Base-by-base conservation (phyloP, 2,888 invertebrate genomes). In the Drosophila nigritarsus region DNA sequence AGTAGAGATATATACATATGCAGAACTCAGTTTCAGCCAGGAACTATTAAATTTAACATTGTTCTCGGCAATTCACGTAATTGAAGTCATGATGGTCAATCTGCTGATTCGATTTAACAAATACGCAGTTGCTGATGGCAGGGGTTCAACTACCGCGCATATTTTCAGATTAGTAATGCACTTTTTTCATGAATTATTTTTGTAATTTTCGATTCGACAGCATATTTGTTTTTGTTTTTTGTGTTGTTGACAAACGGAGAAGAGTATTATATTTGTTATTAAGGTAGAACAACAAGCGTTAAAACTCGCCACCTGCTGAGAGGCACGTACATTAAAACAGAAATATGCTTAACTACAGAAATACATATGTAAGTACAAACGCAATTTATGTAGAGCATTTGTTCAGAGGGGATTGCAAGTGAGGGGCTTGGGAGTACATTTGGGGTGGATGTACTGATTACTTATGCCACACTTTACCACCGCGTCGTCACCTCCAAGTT, bases 251-350 rank as follows among this genome's bases (percentile, higher is more conserved):
- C 71, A 51, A 68, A 66, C 69, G 80, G 67, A 69, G 68, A 64
- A 67, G 59, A 56, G 66, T 24, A 24, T 38, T 55, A 55, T 66
- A 55, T 54, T 71, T 54, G 62, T 66, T 75, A 30, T 50, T 67
- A 42, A 64, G 67, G 64, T 61, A 65, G 71, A 67, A 61, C 66
- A 66, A 73, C 66, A 69, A 67, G 55, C 66, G 61, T 68, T 76
- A 72, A 59, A 74, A 76, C 65, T 81, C 73, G 71, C 67, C 74
- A 83, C 75, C 81, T 85, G 83, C 63, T 51, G 36, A 54, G 40
- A 15, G 53, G 40, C 65, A 77, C 63, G 67, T 73, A 77, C 49
- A 53, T 51, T 48, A 38, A 59, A 48, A 32, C 3, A 4, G 15
- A 27, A 40, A 64, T n/a, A 58, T 30, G 34, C 53, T 7, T 3